Evolutionary conservation across 1,140 invertebrate genomes (phyloP).

Genomic region (Asbolus verrucosus): DNA sequence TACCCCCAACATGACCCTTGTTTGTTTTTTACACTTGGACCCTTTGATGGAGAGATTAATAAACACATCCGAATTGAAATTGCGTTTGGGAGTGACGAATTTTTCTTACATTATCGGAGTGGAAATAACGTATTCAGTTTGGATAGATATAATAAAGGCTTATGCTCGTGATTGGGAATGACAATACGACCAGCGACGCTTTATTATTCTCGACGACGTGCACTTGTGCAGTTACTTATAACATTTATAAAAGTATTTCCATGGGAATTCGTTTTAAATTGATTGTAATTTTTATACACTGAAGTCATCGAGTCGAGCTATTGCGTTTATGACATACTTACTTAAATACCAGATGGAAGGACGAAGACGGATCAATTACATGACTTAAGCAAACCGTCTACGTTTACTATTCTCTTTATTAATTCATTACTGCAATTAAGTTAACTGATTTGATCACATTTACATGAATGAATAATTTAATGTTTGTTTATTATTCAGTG

Average conservation of each 20-base stretch:
- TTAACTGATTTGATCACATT: too few relatives aligned
- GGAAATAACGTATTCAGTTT: slow-evolving; percentile 28
- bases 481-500: too few relatives aligned
- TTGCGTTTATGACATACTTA: too few relatives aligned
- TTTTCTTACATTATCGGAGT: slow-evolving; percentile 17
- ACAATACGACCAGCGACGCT: slow-evolving; percentile 46
- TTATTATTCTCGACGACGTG: slow-evolving; percentile 47
- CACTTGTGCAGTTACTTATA: slow-evolving; percentile 51
- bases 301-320: too few relatives aligned
- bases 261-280: slow-evolving; percentile 51
- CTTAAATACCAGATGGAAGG: too few relatives aligned
- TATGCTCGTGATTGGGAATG: slow-evolving; percentile 40
- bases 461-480: too few relatives aligned
- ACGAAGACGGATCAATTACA: too few relatives aligned
- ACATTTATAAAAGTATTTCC: slow-evolving; percentile 49
- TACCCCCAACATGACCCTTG: slow-evolving; percentile 59
- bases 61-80: slow-evolving; percentile 57
- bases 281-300: slow-evolving; percentile 23
- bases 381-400: too few relatives aligned
- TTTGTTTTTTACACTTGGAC: slow-evolving; percentile 65
- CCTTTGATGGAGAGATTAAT: slow-evolving; percentile 63
- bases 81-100: slow-evolving; percentile 28
- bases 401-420: too few relatives aligned
- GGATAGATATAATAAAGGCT: slow-evolving; percentile 43
- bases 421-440: too few relatives aligned